Conservation (phyloP, 2,797 vertebrate species). For the Artibeus jamaicensis region DNA sequence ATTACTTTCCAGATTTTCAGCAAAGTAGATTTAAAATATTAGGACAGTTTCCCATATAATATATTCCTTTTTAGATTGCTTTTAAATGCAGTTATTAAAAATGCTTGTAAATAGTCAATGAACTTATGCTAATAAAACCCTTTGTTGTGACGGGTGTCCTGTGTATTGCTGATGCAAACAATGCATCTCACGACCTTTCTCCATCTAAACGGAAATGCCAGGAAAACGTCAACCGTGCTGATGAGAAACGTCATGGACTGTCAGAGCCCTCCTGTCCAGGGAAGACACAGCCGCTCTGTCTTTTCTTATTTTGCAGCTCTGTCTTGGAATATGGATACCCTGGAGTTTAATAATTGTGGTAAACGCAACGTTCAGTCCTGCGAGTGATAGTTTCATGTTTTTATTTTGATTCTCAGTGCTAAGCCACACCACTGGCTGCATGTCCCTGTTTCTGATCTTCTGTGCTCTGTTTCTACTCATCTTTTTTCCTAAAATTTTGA, state of each 20-base stretch:
- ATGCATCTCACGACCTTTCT: neutral
- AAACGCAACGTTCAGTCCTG: neutral
- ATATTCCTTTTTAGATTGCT: constrained; percentile 13
- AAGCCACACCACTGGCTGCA: neutral
- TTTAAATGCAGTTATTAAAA: neutral
- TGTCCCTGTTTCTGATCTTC: neutral
- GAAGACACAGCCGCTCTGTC: neutral
- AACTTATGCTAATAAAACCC: constrained; percentile 6
- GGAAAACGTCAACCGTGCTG: neutral
- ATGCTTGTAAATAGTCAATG: neutral
- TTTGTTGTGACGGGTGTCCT: neutral
- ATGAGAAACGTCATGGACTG: neutral
- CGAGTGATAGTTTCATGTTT: neutral
- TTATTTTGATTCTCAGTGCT: neutral
- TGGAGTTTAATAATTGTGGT: neutral
- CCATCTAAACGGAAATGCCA: neutral
- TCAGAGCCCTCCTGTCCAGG: neutral
- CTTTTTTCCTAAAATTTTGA: neutral
- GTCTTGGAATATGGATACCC: neutral
- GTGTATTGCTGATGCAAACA: neutral
- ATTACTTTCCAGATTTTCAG: neutral
- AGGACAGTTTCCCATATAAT: neutral
- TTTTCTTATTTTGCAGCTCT: neutral
- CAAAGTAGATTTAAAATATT: neutral
- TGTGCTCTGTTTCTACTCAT: neutral